Percentiles rank a stretch among this genome's conserved stretches.
Evolutionary conservation across 92 coral and sea anemone species (phyloP).

Genomic region (Palythoa heliodiscus): DNA sequence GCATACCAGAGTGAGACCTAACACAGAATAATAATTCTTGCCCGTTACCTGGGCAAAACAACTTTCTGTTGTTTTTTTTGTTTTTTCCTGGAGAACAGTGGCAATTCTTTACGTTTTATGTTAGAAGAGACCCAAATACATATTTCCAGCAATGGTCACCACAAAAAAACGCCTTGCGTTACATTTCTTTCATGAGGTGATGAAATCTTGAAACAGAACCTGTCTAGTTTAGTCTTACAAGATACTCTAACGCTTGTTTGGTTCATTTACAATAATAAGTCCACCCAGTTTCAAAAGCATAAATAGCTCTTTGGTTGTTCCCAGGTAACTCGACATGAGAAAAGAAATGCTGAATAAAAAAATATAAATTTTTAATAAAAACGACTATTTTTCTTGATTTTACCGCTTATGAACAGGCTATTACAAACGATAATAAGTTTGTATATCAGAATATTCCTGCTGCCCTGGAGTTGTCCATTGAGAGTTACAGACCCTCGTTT

Average conservation of each 20-base stretch:
- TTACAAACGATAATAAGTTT: constrained; percentile 34
- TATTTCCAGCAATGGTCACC: background rate
- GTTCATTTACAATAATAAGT: constrained; percentile 28
- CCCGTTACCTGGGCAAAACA: no score
- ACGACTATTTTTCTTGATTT: constrained; percentile 33
- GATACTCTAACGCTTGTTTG: constrained; percentile 39
- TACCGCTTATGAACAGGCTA: constrained; percentile 37
- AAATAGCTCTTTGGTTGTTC: constrained; percentile 30
- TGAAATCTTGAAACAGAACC: constrained; percentile 4
- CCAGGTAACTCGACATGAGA: constrained; percentile 17
- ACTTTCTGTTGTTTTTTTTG: background rate
- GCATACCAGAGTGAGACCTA: no score
- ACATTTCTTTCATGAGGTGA: constrained; percentile 26
- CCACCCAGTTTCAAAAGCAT: background rate
- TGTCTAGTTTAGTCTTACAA: constrained; percentile 10
- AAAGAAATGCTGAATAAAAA: constrained; percentile 31
- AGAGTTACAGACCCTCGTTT: constrained; percentile 30
- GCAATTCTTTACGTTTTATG: constrained; percentile 41
- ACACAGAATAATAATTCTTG: no score
- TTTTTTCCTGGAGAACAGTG: constrained; percentile 1
- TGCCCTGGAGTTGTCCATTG: no score
- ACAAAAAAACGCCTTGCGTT: constrained; percentile 36
- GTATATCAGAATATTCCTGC: background rate
- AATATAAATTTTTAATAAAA: background rate
- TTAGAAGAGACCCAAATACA: background rate